Conservation (phyloP, 2,797 vertebrate species). For the Gobionotothen gibberifrons region DNA sequence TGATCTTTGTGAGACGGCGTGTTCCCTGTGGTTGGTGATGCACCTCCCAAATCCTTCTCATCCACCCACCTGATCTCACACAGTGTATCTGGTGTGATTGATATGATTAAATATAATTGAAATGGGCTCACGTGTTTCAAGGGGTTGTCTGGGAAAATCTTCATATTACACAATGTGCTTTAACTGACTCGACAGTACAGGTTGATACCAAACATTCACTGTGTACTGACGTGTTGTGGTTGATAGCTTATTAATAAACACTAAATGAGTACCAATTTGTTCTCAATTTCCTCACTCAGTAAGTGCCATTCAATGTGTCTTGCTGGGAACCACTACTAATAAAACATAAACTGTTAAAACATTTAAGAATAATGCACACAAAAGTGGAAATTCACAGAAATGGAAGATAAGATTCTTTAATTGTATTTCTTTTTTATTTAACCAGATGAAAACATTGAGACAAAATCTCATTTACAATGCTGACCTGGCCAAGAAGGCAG, state of each 20-base stretch:
- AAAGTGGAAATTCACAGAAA: background rate
- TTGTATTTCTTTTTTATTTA: too few relatives aligned
- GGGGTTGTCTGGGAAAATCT: background rate
- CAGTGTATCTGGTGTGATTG: slow-evolving; percentile 16
- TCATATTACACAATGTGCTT: slow-evolving; percentile 8
- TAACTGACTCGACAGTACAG: background rate
- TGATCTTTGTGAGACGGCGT: slow-evolving; percentile 38
- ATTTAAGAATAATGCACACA: background rate
- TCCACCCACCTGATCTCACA: background rate
- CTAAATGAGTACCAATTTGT: background rate
- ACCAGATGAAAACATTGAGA: too few relatives aligned
- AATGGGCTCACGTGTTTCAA: slow-evolving; percentile 26
- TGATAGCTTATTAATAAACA: background rate
- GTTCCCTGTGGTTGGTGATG: slow-evolving; percentile 47
- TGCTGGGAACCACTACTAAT: background rate
- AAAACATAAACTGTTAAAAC: background rate
- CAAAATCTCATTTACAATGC: too few relatives aligned
- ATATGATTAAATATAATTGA: slow-evolving; percentile 36
- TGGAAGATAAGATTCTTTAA: background rate
- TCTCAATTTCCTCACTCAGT: background rate
- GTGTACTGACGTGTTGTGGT: background rate
- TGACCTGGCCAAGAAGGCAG: too few relatives aligned
- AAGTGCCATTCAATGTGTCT: background rate
- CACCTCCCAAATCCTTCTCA: slow-evolving; percentile 30
- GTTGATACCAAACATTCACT: background rate